Percentiles rank a stretch among this genome's conserved stretches.
phyloP scores from a whole-genome alignment of 2,888 invertebrate genomes.

The Hirudinaria manillensis region DNA sequence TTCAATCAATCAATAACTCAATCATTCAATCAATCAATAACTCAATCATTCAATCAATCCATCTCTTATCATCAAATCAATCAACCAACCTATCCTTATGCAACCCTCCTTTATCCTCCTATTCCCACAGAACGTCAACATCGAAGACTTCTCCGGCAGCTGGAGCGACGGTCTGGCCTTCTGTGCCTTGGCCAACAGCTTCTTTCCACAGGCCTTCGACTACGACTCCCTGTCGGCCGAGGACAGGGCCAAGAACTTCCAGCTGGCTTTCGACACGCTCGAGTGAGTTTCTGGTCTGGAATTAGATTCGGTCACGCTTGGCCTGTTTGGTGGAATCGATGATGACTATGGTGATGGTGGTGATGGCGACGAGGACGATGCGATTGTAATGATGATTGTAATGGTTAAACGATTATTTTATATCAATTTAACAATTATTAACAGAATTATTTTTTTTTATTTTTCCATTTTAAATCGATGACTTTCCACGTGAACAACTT shows the following conservation, averaged over 20 bases:
- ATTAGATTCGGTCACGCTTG: background rate
- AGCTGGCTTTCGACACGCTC: constrained; percentile 28
- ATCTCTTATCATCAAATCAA: background rate
- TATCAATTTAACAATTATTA: too few relatives aligned
- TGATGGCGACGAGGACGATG: too few relatives aligned
- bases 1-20: too few relatives aligned
- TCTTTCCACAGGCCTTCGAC: constrained; percentile 28
- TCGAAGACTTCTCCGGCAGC: constrained; percentile 29
- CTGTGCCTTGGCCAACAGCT: constrained; percentile 29
- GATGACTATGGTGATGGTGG: too few relatives aligned
- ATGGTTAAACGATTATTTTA: too few relatives aligned
- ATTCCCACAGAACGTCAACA: constrained; percentile 18
- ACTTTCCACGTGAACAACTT: too few relatives aligned
- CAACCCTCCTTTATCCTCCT: background rate
- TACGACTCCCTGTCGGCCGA: constrained; percentile 21
- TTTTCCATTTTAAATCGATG: too few relatives aligned
- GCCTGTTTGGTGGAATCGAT: too few relatives aligned
- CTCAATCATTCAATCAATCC: too few relatives aligned
- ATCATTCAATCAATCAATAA: too few relatives aligned
- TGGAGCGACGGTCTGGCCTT: constrained; percentile 33
- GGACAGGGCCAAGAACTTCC: constrained; percentile 20
- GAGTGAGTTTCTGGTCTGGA: constrained; percentile 17
- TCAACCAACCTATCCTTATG: background rate
- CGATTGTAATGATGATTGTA: too few relatives aligned
- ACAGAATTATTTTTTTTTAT: too few relatives aligned